A percentile compares a stretch with the other conserved stretches of the same genome.
phyloP scores from a whole-genome alignment of 2,113 vertebrate species.

The Nothobranchius furzeri region DNA sequence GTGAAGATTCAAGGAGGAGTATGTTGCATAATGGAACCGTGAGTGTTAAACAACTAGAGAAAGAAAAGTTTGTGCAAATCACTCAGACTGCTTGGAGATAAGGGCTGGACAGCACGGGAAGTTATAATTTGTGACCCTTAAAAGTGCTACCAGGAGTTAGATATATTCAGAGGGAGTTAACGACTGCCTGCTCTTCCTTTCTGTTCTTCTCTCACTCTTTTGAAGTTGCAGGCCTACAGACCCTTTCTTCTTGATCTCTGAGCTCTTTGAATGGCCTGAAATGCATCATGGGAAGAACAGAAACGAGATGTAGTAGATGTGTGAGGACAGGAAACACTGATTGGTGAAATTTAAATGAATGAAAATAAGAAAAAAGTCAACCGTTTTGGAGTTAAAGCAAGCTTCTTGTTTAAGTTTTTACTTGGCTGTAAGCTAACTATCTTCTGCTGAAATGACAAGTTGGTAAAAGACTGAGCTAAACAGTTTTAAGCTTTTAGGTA shows the following conservation, averaged over 20 bases:
- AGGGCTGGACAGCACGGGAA: no score
- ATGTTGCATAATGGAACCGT: no score
- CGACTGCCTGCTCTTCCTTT: constrained; percentile 41
- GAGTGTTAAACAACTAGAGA: no score
- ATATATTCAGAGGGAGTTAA: constrained; percentile 60
- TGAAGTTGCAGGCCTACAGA: constrained; percentile 45
- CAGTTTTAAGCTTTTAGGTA: constrained; percentile 39
- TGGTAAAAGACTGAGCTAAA: constrained; percentile 29
- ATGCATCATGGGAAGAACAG: constrained; percentile 54
- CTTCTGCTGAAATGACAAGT: constrained; percentile 31
- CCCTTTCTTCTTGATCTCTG: constrained; percentile 49
- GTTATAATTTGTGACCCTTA: constrained; percentile 34
- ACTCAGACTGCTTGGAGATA: no score
- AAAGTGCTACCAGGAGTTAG: constrained; percentile 61
- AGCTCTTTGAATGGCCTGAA: constrained; percentile 39
- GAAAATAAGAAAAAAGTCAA: background rate
- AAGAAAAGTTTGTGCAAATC: no score
- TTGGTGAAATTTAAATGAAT: background rate
- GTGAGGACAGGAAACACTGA: constrained; percentile 2
- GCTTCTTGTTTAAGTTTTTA: background rate
- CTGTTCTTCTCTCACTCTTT: constrained; percentile 35
- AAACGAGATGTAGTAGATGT: constrained; percentile 24
- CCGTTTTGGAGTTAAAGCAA: background rate
- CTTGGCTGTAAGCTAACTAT: background rate
- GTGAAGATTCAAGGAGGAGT: no score